Evolutionary conservation across 2,888 invertebrate species (phyloP), one percentile per base, ranked within the genome.

Genomic region (Hipparchia sbordonii): DNA sequence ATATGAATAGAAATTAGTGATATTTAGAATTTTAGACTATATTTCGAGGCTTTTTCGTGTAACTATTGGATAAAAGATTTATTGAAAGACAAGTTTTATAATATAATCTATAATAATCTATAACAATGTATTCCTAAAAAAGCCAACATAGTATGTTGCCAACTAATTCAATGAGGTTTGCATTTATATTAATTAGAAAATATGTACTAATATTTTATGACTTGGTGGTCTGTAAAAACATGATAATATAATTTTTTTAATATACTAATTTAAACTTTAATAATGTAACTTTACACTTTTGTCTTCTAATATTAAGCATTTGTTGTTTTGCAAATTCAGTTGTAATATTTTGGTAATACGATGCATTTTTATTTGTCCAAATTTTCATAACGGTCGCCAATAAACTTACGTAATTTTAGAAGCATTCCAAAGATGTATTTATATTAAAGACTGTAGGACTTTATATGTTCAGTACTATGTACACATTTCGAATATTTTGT

Each of bases 341-440:
- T 68, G 12, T 48, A 45, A 67, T 56, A 9, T 13, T 39, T 45
- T 56, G n/a, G n/a, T 12, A 39, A 56, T 67, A 54, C 23, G 33
- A 66, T 56, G 39, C 7, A 39, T 48, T 67, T 48, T 59, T 2
- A 5, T n/a, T 57, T 23, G n/a, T 56, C 7, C 6, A 39, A 61
- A 45, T 56, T 67, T 67, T 57, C 23, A 33, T 67, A 33, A 61
- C 60, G 52, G 52, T 13, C 62, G 62, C 23, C 54, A 56, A 61
- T 61, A 61, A 52, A 39, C 52, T 61, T 39, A 62, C 51, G 61
- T 70, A 62, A 70, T 70, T 54, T 63, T 56, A 70, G 46, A 63
- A 63, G 85, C 89, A 91, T 92, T 92, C 92, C 92, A 92, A 92
- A 92, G 92, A 92, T 86, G 80, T 85, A 83, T 83, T 79, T 80